Base-by-base conservation (phyloP, 2,888 invertebrate species). In the Minunthozetes semirufus region DNA sequence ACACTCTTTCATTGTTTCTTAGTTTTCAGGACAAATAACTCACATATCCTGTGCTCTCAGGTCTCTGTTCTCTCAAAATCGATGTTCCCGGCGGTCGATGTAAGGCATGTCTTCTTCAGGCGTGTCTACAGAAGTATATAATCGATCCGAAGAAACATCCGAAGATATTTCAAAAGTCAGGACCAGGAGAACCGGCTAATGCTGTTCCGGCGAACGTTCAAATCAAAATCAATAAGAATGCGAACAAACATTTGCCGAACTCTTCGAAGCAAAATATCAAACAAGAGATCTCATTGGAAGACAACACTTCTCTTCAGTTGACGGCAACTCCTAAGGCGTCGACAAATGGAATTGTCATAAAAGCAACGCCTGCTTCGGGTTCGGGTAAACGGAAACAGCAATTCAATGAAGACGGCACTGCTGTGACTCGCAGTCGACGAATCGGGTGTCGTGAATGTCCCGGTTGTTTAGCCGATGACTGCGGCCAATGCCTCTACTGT, bases 71-170 rank as follows among this genome's bases (percentile, higher is more conserved):
- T 15, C 72, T 76, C 38, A 59, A 76, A 17, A 72, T 74, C 22
- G 71, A 74, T 29, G 48, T 61, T 42, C 74, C 74, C 11, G 74
- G 74, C 25, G 66, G 66, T 42, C 53, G 76, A n/a, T 76, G 76
- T 25, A 76, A 76, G 38, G 46, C 76, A 29, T 76, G 76, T 53
- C 68, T 76, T 22, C 66, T 76, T 1, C 71, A 68, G 27, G 76
- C 76, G 11, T 76, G 76, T 46, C 61, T 76, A 27, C 72, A 76
- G 8, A 76, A 76, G 25, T 76, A 76, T 63, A 75, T 70, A n/a
- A 71, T 76, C 9, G 76, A 76, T 56, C 72, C 76, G 4, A 72
- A 76, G 42, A 74, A 74, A 27, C 74, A 74, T 33, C 48, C 63
- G 17, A 74, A 74, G 19, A 74, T 74, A 66, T 74, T 61, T 27